Base-by-base conservation (phyloP, 2,888 invertebrate species). In the Epirrhoe tristata region DNA sequence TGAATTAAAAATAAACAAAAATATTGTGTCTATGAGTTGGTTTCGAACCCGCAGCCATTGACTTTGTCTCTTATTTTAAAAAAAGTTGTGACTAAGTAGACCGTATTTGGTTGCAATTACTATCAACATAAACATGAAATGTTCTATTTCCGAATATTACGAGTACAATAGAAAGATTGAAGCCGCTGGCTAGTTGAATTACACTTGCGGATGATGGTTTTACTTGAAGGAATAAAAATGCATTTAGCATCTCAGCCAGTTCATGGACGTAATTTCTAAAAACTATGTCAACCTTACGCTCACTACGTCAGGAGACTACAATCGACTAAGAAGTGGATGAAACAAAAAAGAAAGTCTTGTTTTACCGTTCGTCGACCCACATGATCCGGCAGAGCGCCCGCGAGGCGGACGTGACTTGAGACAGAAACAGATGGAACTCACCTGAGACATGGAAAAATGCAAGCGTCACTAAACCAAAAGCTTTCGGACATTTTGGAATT, bases 351-450 rank as follows among this genome's bases (percentile, higher is more conserved):
- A 91, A 92, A 91, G 90, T 89, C 82, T 74, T 74, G 75, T 78
- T 69, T 74, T 88, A 88, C 92, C 92, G 92, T 92, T 90, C 85
- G 81, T 77, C 88, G 92, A 90, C 91, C 92, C 86, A 90, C 85
- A 90, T 88, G 87, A 79, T 71, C 69, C 57, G 64, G 64, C 73
- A 70, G 71, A 70, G 68, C 66, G 71, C 66, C 71, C 6, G 70
- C 72, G 69, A 65, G 65, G 78, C 72, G 74, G 78, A 86, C 87
- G 86, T 86, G 87, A 85, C 84, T 82, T 75, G 79, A 77, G 78
- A 81, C 83, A 83, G 83, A 87, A 87, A 86, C 84, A 84, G 86
- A 67, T 55, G 58, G 62, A 63, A 43, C 55, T 50, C 60, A 56
- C 31, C 60, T 60, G 52, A 57, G 6, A 53, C 53, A 67, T 63